Evolutionary conservation across 2,113 vertebrate species (phyloP), one percentile per base, ranked within the genome.

Genomic region (Xyrauchen texanus): DNA sequence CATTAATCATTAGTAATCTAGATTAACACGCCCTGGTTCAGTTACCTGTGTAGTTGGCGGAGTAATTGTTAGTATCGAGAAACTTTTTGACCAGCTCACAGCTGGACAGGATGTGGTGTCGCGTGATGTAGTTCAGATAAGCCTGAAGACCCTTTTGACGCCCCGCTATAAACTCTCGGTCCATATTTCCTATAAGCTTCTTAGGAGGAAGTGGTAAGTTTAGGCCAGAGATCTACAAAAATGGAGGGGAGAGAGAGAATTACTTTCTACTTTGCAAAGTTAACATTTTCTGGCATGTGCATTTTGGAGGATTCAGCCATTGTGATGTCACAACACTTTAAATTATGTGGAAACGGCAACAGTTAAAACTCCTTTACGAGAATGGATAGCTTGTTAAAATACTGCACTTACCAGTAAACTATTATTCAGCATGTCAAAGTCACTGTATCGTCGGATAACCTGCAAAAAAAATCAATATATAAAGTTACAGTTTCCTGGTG

Each of bases 171-270:
- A 99, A 99, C 87, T 98, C 97, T 44, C 97, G 91, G 68, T 99
- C 98, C 97, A 98, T 98, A 90, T 99, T 99, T 62, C 97, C 96
- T 53, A 99, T 93, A 82, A 99, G 84, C 83, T 98, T 99, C 91
- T 99, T 99, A 52, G 96, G 97, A 85, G 98, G 98, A 85, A 99
- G 95, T 86, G 96, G 95, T 89, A 99, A 93, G 86, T 89, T 95
- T 84, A 98, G 88, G 77, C 96, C 89, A 72, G 95, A 95, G 81
- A 98, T 94, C 98, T 99, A 87, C 3, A 65, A 8, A 79, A n/a
- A 45, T 16, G 15, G 10, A 68, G 74, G 10, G 58, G 60, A 34
- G 61, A 78, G 12, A 46, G 34, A 58, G 58, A 46, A 6, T 42
- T 60, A 60, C 55, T 72, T 44, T 34, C 21, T 34, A 34, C 21